Percentiles rank a stretch among this genome's conserved stretches.
These are phyloP conservation scores for Heteromurus nitidus DNA, from an alignment of 2,888 invertebrate genomes.

Conservation along the genomic window DNA sequence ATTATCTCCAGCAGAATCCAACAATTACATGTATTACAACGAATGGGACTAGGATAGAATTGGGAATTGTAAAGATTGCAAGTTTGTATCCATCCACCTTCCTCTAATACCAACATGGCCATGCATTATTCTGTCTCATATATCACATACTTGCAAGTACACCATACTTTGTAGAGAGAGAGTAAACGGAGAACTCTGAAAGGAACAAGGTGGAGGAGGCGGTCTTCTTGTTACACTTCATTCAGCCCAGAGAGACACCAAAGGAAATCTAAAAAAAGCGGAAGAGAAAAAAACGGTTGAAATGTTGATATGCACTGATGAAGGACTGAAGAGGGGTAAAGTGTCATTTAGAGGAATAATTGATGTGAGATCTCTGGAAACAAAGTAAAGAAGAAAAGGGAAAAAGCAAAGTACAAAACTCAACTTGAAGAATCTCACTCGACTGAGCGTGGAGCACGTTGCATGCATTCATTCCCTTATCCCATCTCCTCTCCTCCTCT, in stretches of 20 bases:
- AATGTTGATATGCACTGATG: slow-evolving; percentile 65
- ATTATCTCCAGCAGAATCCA: slow-evolving; percentile 20
- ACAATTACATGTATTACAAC: slow-evolving; percentile 54
- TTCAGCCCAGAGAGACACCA: no score
- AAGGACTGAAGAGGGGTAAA: slow-evolving; percentile 59
- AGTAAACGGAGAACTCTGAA: slow-evolving; percentile 6
- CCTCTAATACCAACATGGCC: no score
- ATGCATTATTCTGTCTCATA: slow-evolving; percentile 42
- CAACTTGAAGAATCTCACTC: slow-evolving; percentile 50
- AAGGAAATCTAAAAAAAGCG: no score
- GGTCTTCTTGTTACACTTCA: no score
- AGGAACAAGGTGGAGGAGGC: not conserved
- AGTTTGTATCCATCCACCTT: not conserved
- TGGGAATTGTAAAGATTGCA: slow-evolving; percentile 61
- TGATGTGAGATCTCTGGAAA: slow-evolving; percentile 56
- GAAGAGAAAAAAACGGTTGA: slow-evolving; percentile 21
- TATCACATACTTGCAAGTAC: slow-evolving; percentile 47
- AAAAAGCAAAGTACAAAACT: slow-evolving; percentile 37
- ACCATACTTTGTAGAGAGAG: slow-evolving; percentile 16
- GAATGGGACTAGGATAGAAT: slow-evolving; percentile 54
- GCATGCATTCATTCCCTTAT: slow-evolving; percentile 42
- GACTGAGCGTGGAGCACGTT: slow-evolving; percentile 52
- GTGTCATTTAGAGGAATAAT: slow-evolving; percentile 65
- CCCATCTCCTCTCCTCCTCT: not conserved
- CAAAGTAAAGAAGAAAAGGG: slow-evolving; percentile 20